These are phyloP conservation scores for Hypomesus transpacificus DNA, from an alignment of 2,113 vertebrate species.

Conservation along the genomic window DNA sequence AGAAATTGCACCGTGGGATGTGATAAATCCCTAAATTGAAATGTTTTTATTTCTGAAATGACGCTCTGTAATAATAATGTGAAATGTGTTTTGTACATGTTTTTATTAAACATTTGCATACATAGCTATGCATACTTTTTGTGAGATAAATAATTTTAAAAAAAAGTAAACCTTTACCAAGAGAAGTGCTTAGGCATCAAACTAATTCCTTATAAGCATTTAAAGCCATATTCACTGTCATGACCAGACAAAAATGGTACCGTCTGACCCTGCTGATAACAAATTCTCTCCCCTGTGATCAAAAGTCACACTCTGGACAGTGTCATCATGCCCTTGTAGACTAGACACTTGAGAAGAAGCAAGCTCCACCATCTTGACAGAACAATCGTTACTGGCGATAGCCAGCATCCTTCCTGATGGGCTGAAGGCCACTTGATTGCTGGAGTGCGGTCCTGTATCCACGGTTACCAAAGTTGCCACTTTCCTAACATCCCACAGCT, in stretches of 20 bases:
- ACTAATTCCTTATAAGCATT: too few relatives aligned
- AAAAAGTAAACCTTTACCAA: background rate
- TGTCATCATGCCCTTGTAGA: conserved; percentile 57
- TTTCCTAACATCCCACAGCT: conserved; percentile 80
- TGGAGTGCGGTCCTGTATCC: conserved; percentile 69
- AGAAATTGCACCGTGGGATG: background rate
- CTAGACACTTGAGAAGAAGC: conserved; percentile 62
- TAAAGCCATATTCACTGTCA: conserved; percentile 1
- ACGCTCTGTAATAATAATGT: too few relatives aligned
- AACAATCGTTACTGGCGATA: conserved; percentile 69
- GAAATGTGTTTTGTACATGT: too few relatives aligned
- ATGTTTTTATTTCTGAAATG: too few relatives aligned
- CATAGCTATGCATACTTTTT: too few relatives aligned
- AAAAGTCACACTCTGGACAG: conserved; percentile 64
- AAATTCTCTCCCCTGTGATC: conserved; percentile 48
- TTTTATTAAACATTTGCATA: too few relatives aligned
- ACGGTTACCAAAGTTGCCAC: conserved; percentile 51
- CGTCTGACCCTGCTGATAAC: conserved; percentile 61
- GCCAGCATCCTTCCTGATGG: conserved; percentile 71
- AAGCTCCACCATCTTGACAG: conserved; percentile 70
- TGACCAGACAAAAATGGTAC: conserved; percentile 65
- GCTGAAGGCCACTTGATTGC: conserved; percentile 79
- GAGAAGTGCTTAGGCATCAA: too few relatives aligned
- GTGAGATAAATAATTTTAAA: too few relatives aligned
- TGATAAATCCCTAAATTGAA: too few relatives aligned